Conservation (phyloP, 2,797 vertebrate species). For the Pantherophis alleghaniensis region DNA sequence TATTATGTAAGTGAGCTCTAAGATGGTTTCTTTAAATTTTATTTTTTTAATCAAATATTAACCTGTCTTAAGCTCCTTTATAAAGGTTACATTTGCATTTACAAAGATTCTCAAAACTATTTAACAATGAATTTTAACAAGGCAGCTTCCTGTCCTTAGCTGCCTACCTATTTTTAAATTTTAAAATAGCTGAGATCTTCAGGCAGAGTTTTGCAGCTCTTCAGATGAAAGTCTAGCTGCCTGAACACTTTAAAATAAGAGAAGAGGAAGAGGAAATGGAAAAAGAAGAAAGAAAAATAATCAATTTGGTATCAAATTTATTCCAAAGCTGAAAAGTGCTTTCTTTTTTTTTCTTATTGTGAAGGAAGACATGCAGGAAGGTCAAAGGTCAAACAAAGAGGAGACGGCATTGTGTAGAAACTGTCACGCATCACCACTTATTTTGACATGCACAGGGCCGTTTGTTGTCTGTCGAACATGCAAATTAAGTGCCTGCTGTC, state of each 20-base stretch:
- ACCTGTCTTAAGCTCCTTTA: constrained; percentile 58
- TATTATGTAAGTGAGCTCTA: constrained; percentile 41
- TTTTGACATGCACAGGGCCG: constrained; percentile 99
- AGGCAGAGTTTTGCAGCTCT: constrained; percentile 71
- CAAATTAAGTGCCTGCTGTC: constrained; percentile 99
- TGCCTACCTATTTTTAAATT: constrained; percentile 67
- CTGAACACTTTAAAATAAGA: constrained; percentile 57
- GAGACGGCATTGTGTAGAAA: constrained; percentile 99
- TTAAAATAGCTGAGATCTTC: constrained; percentile 68
- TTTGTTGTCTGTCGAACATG: constrained; percentile 99
- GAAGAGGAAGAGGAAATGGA: constrained; percentile 51
- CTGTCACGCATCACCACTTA: constrained; percentile 99
- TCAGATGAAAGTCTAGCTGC: constrained; percentile 68
- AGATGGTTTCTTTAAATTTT: background rate
- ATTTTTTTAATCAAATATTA: constrained; percentile 72
- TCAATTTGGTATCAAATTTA: constrained; percentile 95
- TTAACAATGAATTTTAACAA: constrained; percentile 69
- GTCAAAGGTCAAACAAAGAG: constrained; percentile 95
- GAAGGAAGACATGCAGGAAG: constrained; percentile 94
- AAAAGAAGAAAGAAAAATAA: constrained; percentile 82
- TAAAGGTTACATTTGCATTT: constrained; percentile 73
- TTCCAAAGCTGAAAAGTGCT: constrained; percentile 82
- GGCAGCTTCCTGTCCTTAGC: constrained; percentile 60
- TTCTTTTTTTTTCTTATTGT: constrained; percentile 86
- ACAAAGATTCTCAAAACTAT: constrained; percentile 68